A percentile compares a stretch with the other conserved stretches of the same genome.
Evolutionary conservation across 2,113 vertebrate species (phyloP).

Genomic region (Calidris pygmaea): DNA sequence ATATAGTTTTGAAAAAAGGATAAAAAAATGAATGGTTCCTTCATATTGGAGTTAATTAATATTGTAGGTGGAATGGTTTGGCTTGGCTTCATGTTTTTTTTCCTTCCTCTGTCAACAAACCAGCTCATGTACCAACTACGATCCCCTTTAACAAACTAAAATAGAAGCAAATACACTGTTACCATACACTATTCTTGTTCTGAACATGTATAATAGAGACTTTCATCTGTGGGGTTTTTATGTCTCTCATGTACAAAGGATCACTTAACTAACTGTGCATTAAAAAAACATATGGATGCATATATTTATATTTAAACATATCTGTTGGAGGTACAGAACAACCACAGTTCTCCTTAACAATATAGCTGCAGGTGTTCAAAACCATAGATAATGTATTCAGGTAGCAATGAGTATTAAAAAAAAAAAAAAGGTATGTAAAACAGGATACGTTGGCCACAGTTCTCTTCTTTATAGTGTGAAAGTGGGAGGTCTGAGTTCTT

Average conservation of each 20-base stretch:
- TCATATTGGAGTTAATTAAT: constrained; percentile 8
- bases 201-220: neutral
- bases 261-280: neutral
- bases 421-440: neutral
- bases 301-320: neutral
- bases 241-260: neutral
- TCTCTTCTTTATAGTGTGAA: neutral
- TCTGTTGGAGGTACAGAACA: neutral
- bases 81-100: constrained; percentile 1
- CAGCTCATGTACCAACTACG: constrained; percentile 32
- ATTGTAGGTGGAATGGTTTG: constrained; percentile 34
- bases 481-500: neutral
- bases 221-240: neutral
- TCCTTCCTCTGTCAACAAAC: constrained; percentile 28
- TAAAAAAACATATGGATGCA: neutral
- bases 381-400: neutral
- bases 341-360: neutral
- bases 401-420: neutral
- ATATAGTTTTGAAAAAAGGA: neutral
- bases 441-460: neutral
- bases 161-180: neutral
- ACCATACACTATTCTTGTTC: neutral
- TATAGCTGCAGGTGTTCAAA: neutral
- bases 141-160: neutral
- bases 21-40: neutral